A percentile compares a stretch with the other conserved stretches of the same genome.
These are phyloP conservation scores for Andrena dorsata DNA, from an alignment of 2,888 invertebrate species.

Conservation along the genomic window DNA sequence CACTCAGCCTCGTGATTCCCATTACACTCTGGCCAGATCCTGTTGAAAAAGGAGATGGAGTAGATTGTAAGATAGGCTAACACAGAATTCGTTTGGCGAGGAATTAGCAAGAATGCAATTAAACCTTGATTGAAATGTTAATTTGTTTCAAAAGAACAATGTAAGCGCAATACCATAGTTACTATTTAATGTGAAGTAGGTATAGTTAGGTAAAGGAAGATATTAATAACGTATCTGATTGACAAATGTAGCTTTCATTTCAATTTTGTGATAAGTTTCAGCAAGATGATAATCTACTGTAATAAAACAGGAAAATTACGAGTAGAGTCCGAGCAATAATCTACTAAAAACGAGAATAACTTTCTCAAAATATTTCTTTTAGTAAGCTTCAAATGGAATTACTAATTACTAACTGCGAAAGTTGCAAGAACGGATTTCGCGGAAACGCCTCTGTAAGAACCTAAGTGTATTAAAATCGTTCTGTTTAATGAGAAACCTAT, in stretches of 20 bases:
- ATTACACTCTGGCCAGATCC: constrained; percentile 40
- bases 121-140: not conserved
- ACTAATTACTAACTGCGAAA: too few relatives aligned
- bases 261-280: not conserved
- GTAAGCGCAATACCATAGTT: not conserved
- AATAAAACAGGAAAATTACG: not conserved
- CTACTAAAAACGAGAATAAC: not conserved
- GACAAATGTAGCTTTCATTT: not conserved
- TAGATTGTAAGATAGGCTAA: not conserved
- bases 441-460: too few relatives aligned
- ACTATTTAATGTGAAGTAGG: too few relatives aligned
- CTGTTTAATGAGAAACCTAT: not conserved
- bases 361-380: not conserved
- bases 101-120: not conserved
- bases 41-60: not conserved
- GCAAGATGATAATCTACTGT: not conserved
- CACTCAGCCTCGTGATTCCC: constrained; percentile 20
- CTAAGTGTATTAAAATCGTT: too few relatives aligned
- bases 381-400: too few relatives aligned
- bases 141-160: not conserved
- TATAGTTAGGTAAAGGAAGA: not conserved
- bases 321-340: not conserved
- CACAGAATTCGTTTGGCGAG: constrained; percentile 3
- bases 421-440: too few relatives aligned
- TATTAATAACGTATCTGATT: not conserved